A percentile compares a stretch with the other conserved stretches of the same genome.
Conservation (phyloP, 2,113 vertebrate species). For the Bufo bufo region DNA sequence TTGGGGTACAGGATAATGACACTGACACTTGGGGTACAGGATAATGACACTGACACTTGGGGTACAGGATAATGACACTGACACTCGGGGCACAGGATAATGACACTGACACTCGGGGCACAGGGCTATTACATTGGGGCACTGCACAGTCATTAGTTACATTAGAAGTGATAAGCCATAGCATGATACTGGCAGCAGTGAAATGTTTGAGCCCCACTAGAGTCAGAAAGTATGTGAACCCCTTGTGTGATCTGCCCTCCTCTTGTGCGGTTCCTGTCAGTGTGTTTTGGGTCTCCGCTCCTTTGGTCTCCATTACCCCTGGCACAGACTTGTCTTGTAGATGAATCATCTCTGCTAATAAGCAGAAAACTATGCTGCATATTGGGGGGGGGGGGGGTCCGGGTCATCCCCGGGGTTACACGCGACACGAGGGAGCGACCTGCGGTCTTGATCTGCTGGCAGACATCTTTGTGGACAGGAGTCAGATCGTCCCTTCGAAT, state of each 20-base stretch:
- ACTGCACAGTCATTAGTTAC: too few relatives aligned
- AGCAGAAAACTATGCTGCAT: not conserved
- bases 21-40: too few relatives aligned
- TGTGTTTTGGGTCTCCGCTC: too few relatives aligned
- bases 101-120: not conserved
- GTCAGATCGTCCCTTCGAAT: not conserved
- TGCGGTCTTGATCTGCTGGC: not conserved
- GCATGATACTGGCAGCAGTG: too few relatives aligned
- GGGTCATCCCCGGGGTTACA: not conserved
- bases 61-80: too few relatives aligned
- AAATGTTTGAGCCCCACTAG: too few relatives aligned
- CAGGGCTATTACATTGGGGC: too few relatives aligned
- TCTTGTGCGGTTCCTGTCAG: not conserved
- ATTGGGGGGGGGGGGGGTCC: not conserved
- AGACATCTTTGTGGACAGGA: not conserved
- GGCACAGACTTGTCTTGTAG: not conserved
- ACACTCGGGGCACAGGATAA: not conserved
- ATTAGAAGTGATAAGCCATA: too few relatives aligned
- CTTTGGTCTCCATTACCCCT: not conserved
- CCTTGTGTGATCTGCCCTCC: too few relatives aligned
- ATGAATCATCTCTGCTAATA: not conserved
- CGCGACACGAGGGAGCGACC: not conserved
- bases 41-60: too few relatives aligned
- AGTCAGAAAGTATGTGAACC: too few relatives aligned
- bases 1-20: too few relatives aligned